Evolutionary conservation across 2,888 invertebrate species (phyloP).

Genomic region (Rhingia rostrata): DNA sequence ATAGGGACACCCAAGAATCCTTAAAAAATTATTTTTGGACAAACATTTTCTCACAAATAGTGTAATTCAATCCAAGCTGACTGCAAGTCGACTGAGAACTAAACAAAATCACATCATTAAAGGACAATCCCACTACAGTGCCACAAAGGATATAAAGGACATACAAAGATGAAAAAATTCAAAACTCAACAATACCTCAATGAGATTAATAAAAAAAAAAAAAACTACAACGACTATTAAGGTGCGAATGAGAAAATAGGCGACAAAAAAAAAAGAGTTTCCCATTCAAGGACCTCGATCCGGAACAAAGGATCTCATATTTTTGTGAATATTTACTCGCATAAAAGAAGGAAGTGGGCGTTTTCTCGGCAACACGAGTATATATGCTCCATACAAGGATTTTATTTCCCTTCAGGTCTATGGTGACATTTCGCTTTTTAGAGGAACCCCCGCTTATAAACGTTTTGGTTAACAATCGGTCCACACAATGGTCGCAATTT

Average conservation of each 20-base stretch:
- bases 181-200: constrained; percentile 38
- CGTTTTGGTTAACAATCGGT: constrained; percentile 59
- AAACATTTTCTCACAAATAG: constrained; percentile 52
- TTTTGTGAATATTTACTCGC: constrained; percentile 5
- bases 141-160: constrained; percentile 30
- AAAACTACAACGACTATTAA: not conserved
- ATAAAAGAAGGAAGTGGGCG: constrained; percentile 69
- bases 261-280: constrained; percentile 57
- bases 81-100: constrained; percentile 42
- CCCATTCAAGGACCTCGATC: constrained; percentile 25
- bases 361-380: constrained; percentile 38
- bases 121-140: constrained; percentile 32
- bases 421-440: constrained; percentile 22
- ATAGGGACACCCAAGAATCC: not conserved
- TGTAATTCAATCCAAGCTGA: constrained; percentile 28
- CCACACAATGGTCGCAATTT: constrained; percentile 61
- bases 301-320: constrained; percentile 22
- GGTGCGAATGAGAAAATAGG: constrained; percentile 41
- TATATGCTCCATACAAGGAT: constrained; percentile 18
- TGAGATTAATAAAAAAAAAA: constrained; percentile 38
- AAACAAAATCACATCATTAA: not conserved
- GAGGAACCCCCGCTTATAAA: constrained; percentile 58
- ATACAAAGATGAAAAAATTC: constrained; percentile 67
- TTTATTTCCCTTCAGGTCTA: constrained; percentile 35
- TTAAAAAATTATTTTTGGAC: not conserved